Percentiles rank a stretch among this genome's conserved stretches.
phyloP scores from a whole-genome alignment of 2,888 invertebrate species.

The Microplitis manilae region DNA sequence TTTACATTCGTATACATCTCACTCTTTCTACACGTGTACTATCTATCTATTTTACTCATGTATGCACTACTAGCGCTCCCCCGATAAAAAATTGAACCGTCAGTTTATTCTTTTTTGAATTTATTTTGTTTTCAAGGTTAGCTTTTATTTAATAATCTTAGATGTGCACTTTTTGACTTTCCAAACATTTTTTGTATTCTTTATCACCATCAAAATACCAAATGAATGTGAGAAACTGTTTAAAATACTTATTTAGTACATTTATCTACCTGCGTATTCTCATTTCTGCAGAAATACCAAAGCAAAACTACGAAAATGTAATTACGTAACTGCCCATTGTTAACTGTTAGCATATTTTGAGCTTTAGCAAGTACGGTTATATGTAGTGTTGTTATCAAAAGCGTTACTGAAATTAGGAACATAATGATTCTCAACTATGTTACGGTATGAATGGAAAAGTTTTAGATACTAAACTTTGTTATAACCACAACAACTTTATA shows the following conservation, averaged over 20 bases:
- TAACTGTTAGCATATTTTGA: slow-evolving; percentile 25
- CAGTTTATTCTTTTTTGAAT: too few relatives aligned
- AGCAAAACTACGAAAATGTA: slow-evolving; percentile 10
- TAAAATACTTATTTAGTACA: neutral
- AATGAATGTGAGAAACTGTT: too few relatives aligned
- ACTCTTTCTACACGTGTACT: too few relatives aligned
- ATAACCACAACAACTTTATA: neutral
- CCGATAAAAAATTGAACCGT: too few relatives aligned
- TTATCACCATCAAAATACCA: too few relatives aligned
- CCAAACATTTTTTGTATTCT: too few relatives aligned
- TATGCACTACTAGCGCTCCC: too few relatives aligned
- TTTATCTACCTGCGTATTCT: neutral
- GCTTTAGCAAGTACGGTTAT: slow-evolving; percentile 21
- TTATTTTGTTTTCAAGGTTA: too few relatives aligned
- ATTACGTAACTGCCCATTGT: slow-evolving; percentile 34
- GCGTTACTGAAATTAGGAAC: slow-evolving; percentile 18
- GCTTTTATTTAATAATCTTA: too few relatives aligned
- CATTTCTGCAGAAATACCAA: neutral
- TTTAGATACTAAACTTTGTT: neutral
- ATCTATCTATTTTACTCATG: too few relatives aligned
- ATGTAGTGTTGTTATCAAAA: slow-evolving; percentile 9
- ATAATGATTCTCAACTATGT: slow-evolving; percentile 28
- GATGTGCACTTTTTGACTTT: too few relatives aligned
- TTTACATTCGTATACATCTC: too few relatives aligned
- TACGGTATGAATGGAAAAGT: slow-evolving; percentile 8